Evolutionary conservation across 92 coral and sea anemone species (phyloP).

Genomic region (Epizoanthus rinbou): DNA sequence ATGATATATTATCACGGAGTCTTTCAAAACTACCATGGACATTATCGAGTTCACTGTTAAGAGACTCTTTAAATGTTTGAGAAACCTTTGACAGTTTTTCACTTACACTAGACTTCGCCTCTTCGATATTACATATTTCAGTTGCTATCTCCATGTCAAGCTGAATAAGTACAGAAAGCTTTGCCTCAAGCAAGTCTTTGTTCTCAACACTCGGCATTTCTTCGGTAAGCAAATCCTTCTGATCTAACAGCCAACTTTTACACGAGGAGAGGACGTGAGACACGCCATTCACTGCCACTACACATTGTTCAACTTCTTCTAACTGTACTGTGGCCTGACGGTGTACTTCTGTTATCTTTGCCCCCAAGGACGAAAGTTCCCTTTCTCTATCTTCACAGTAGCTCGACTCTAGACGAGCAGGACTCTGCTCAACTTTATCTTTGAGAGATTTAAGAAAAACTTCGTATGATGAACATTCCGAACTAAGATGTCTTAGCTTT

Average conservation of each 20-base stretch:
- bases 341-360: slow-evolving; percentile 56
- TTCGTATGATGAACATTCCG: slow-evolving; percentile 67
- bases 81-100: slow-evolving; percentile 57
- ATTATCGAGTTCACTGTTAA: slow-evolving; percentile 61
- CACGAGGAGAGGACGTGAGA: slow-evolving; percentile 55
- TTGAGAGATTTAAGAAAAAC: slow-evolving; percentile 59
- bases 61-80: slow-evolving; percentile 50
- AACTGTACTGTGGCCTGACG: slow-evolving; percentile 57
- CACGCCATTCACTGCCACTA: slow-evolving; percentile 47
- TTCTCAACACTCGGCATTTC: slow-evolving; percentile 40
- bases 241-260: slow-evolving; percentile 67
- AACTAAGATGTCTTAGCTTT: slow-evolving; percentile 50
- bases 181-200: slow-evolving; percentile 45
- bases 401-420: slow-evolving; percentile 48
- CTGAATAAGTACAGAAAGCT: slow-evolving; percentile 50
- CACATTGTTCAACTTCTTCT: slow-evolving; percentile 57
- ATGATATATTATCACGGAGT: slow-evolving; percentile 48
- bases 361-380: slow-evolving; percentile 52
- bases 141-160: slow-evolving; percentile 43
- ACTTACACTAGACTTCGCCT: slow-evolving; percentile 51
- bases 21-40: slow-evolving; percentile 50
- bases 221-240: slow-evolving; percentile 47
- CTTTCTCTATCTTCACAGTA: slow-evolving; percentile 49
- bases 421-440: slow-evolving; percentile 50
- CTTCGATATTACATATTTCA: slow-evolving; percentile 42